A percentile compares a stretch with the other conserved stretches of the same genome.
Conservation (phyloP, 2,113 vertebrate species). For the Erinaceus europaeus region DNA sequence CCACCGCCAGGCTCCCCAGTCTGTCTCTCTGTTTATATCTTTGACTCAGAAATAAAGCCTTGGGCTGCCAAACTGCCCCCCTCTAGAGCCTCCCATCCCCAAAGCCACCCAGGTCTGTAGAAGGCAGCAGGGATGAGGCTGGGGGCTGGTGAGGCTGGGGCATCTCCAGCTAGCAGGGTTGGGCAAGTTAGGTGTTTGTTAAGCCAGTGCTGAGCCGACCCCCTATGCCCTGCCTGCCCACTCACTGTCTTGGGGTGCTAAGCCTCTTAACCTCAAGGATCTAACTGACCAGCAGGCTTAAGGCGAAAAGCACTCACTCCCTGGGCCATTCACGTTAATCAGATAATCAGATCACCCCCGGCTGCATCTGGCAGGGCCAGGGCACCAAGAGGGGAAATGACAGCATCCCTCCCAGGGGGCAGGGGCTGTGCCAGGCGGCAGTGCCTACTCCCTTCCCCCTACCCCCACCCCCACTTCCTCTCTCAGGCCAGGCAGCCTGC, state of each 20-base stretch:
- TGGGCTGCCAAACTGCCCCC: fast-evolving
- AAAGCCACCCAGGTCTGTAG: neutral
- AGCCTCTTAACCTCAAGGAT: constrained; percentile 57
- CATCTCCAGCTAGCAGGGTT: no score
- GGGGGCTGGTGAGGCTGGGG: no score
- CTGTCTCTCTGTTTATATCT: neutral
- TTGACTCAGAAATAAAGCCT: neutral
- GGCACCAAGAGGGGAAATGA: neutral
- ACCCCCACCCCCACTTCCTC: no score
- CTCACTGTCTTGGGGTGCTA: no score
- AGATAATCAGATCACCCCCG: constrained; percentile 58
- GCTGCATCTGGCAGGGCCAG: neutral
- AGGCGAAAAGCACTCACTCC: no score
- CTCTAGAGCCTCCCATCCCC: no score
- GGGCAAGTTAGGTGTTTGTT: no score
- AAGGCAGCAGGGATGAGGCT: neutral
- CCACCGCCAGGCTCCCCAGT: neutral
- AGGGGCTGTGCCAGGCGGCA: fast-evolving
- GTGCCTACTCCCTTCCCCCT: no score
- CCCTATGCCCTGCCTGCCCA: no score
- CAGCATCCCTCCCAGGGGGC: neutral
- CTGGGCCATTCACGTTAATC: constrained; percentile 30
- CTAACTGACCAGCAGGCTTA: neutral
- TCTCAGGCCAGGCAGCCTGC: neutral
- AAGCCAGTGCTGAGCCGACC: no score